Evolutionary conservation across 2,797 vertebrate genomes (phyloP).

Genomic region (Limnodromus scolopaceus): DNA sequence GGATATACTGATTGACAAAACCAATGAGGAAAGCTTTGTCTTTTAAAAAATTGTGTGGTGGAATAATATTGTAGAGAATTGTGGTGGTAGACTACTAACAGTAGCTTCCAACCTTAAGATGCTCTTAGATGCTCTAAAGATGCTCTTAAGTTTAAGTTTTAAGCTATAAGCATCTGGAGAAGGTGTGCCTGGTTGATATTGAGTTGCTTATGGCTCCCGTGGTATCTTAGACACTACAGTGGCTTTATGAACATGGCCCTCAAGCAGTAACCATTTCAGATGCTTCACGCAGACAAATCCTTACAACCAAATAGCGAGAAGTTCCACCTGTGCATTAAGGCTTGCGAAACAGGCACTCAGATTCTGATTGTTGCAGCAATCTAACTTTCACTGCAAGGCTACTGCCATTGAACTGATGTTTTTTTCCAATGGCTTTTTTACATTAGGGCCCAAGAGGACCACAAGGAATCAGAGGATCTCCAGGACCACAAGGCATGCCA

Average conservation of each 20-base stretch:
- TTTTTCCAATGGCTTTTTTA: neutral
- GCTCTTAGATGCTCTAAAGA: neutral
- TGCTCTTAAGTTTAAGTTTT: neutral
- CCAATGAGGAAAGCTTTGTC: neutral
- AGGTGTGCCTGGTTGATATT: neutral
- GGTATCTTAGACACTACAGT: neutral
- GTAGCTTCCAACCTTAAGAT: neutral
- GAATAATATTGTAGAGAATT: neutral
- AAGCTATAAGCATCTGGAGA: neutral
- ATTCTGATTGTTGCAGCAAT: neutral
- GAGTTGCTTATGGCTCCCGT: neutral
- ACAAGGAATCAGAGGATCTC: slow-evolving; percentile 77
- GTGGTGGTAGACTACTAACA: neutral
- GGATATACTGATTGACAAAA: neutral
- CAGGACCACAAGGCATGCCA: slow-evolving; percentile 78
- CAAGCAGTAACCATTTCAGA: neutral
- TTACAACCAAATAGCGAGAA: neutral
- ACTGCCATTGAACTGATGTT: neutral
- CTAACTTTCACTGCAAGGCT: neutral
- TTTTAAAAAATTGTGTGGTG: neutral
- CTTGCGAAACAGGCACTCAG: neutral
- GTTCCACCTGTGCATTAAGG: neutral
- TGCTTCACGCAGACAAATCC: neutral
- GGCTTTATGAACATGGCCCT: neutral
- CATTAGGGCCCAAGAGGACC: slow-evolving; percentile 82